Evolutionary conservation across 2,888 invertebrate species (phyloP).

Genomic region (Erannis defoliaria): DNA sequence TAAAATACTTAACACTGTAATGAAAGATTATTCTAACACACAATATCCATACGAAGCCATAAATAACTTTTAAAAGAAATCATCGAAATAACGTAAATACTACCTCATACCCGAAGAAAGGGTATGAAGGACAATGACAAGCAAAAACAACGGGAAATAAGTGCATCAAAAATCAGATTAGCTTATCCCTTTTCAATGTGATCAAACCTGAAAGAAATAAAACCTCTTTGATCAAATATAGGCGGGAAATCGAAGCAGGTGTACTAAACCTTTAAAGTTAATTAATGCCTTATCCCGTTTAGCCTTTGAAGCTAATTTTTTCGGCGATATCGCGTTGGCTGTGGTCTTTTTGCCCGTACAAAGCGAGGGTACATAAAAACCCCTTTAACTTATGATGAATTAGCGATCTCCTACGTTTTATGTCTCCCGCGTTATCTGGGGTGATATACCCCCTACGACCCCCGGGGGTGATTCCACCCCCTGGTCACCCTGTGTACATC

Average conservation of each 20-base stretch:
- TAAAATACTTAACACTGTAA: too few species aligned
- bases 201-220: slow-evolving; percentile 32
- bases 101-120: not conserved
- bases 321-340: slow-evolving; percentile 67
- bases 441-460: slow-evolving; percentile 52
- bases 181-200: slow-evolving; percentile 14
- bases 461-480: slow-evolving; percentile 39
- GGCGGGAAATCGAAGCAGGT: slow-evolving; percentile 33
- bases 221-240: slow-evolving; percentile 36
- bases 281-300: slow-evolving; percentile 77
- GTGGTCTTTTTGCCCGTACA: slow-evolving; percentile 76
- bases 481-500: slow-evolving; percentile 64
- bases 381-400: slow-evolving; percentile 87
- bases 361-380: slow-evolving; percentile 80
- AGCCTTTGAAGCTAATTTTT: slow-evolving; percentile 72
- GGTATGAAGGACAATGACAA: not conserved
- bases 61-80: not conserved
- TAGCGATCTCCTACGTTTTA: slow-evolving; percentile 86
- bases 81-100: too few species aligned
- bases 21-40: too few species aligned
- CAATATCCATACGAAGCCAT: not conserved
- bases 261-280: slow-evolving; percentile 70
- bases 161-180: slow-evolving; percentile 3
- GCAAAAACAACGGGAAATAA: not conserved
- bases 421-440: slow-evolving; percentile 82